These are phyloP conservation scores for Neopelma chrysocephalum DNA, from an alignment of 2,797 vertebrate genomes.

Conservation along the genomic window DNA sequence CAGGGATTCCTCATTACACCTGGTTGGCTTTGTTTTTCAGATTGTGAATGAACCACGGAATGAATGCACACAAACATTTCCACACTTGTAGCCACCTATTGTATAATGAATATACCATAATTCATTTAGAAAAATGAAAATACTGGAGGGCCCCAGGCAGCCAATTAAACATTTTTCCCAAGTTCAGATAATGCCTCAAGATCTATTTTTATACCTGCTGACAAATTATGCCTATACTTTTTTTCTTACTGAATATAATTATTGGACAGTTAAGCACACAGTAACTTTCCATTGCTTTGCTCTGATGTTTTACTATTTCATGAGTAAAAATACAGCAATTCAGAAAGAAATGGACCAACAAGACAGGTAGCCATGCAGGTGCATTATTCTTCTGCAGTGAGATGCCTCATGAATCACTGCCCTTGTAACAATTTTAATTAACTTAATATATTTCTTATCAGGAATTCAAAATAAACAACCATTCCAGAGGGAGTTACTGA, in stretches of 20 bases:
- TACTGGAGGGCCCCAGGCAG: neutral
- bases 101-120: neutral
- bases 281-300: conserved; percentile 25
- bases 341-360: neutral
- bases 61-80: conserved; percentile 8
- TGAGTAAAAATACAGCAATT: conserved; percentile 27
- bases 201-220: conserved; percentile 39
- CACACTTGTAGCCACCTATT: neutral
- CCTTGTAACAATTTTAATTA: conserved; percentile 47
- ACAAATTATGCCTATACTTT: conserved; percentile 20
- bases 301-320: neutral
- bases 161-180: neutral
- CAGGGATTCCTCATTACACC: neutral
- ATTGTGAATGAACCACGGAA: neutral
- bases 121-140: conserved; percentile 36
- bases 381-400: neutral
- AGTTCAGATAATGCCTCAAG: conserved; percentile 23
- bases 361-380: neutral
- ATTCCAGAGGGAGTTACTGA: neutral
- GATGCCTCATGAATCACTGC: conserved; percentile 4
- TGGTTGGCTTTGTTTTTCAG: neutral
- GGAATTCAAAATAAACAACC: neutral
- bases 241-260: conserved; percentile 10
- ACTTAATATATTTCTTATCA: conserved; percentile 13
- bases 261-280: neutral